Evolutionary conservation across 2,113 vertebrate genomes (phyloP), one percentile per base, ranked within the genome.

Genomic region (Eleginops maclovinus): DNA sequence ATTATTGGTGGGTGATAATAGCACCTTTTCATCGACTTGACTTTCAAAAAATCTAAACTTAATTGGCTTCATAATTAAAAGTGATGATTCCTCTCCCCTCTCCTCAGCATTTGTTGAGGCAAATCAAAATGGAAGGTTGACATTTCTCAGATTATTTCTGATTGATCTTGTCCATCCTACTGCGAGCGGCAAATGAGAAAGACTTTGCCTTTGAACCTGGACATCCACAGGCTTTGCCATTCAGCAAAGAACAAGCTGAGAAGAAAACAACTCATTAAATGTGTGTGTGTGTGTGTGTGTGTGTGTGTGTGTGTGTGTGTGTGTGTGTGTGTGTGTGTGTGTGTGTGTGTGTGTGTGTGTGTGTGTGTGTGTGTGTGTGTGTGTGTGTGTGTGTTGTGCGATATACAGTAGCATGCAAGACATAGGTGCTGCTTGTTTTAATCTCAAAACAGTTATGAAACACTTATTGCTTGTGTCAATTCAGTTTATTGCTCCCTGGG

Each of bases 51-150:
- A 91, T 91, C 79, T 85, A 81, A 87, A 81, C 61, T 73, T 93
- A 91, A 94, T 91, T 81, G 89, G 84, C 79, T 89, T 88, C 82
- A 79, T 92, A 94, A 94, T 94, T 92, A 93, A 91, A 86, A 67
- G 72, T 58, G 79, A 88, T 79, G 81, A 90, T 83, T 92, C 79
- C 60, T 83, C 72, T 74, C 70, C 71, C 75, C 65, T 81, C 72
- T 78, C 86, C 73, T 90, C 86, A 88, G 90, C 58, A 80, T 85
- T 90, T 87, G 87, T 81, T 86, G 85, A 61, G 62, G 73, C 44
- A 75, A 70, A 82, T 86, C 55, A 74, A 89, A 90, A 90, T 75
- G 68, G 72, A 78, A 55, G 86, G 86, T 67, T 94, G 91, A 90
- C 92, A 91, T 94, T 91, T 94, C 83, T 90, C 65, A 84, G 90